Evolutionary conservation across 2,113 vertebrate species (phyloP).

Genomic region (Sula dactylatra): DNA sequence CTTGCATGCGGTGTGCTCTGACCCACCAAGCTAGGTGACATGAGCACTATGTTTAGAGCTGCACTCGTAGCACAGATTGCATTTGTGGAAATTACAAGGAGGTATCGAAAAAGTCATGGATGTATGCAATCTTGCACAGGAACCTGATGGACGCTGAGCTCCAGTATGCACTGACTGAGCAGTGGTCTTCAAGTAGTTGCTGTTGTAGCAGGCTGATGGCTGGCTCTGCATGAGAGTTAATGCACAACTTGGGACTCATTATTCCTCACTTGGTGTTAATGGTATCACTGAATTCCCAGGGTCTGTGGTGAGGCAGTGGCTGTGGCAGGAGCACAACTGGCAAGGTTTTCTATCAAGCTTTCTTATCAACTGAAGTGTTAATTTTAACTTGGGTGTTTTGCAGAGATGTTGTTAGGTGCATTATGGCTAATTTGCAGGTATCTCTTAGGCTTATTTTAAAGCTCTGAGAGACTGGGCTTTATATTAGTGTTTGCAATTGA

Average conservation of each 20-base stretch:
- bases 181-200: not conserved
- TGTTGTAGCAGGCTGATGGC: too few relatives aligned
- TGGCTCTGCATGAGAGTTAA: not conserved
- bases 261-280: not conserved
- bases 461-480: not conserved
- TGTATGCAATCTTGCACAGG: not conserved
- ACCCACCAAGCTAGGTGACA: not conserved
- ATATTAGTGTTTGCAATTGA: not conserved
- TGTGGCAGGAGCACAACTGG: not conserved
- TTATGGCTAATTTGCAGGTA: not conserved
- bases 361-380: not conserved
- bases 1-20: not conserved
- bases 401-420: not conserved
- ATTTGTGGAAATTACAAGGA: not conserved
- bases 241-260: not conserved
- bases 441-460: not conserved
- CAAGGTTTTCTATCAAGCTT: not conserved
- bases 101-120: accelerated
- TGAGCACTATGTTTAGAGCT: not conserved
- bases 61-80: not conserved
- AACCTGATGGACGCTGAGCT: not conserved
- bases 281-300: not conserved
- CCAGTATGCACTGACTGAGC: not conserved
- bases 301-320: not conserved
- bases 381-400: not conserved